Evolutionary conservation across 2,113 vertebrate genomes (phyloP).

Genomic region (Amphiprion percula): DNA sequence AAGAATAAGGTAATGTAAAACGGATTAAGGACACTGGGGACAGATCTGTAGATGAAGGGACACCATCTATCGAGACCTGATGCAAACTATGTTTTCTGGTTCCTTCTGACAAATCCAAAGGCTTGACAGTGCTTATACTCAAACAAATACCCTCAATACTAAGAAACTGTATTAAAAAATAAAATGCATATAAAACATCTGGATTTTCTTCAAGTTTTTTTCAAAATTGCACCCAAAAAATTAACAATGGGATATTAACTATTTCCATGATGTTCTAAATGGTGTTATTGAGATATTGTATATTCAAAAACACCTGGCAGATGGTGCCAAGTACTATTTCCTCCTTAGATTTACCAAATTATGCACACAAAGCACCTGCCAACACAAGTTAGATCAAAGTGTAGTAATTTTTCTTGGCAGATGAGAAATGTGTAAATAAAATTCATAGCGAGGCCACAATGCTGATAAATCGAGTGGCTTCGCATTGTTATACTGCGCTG

Average conservation of each 20-base stretch:
- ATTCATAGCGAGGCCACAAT: conserved; percentile 1
- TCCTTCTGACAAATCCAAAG: conserved; percentile 42
- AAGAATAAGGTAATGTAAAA: conserved; percentile 52
- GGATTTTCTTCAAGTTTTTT: conserved; percentile 73
- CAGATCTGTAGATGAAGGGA: conserved; percentile 56
- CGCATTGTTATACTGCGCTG: not conserved
- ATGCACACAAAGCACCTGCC: conserved; percentile 16
- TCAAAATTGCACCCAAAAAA: conserved; percentile 45
- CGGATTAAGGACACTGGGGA: conserved; percentile 70
- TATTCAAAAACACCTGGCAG: conserved; percentile 21
- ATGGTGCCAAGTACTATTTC: conserved; percentile 9
- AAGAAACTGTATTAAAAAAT: conserved; percentile 67
- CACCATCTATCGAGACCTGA: conserved; percentile 40
- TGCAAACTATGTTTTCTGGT: conserved; percentile 40
- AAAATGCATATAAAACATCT: conserved; percentile 79
- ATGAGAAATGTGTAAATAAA: conserved; percentile 24
- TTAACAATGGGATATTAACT: conserved; percentile 42
- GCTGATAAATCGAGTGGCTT: not conserved
- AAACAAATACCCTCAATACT: conserved; percentile 56
- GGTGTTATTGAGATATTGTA: conserved; percentile 2
- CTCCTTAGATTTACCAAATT: not conserved
- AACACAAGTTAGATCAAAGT: conserved; percentile 7
- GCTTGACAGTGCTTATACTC: conserved; percentile 34
- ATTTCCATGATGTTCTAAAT: conserved; percentile 38
- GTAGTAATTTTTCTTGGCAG: conserved; percentile 9